phyloP scores from a whole-genome alignment of 2,113 vertebrate species.

The Notechis scutatus region DNA sequence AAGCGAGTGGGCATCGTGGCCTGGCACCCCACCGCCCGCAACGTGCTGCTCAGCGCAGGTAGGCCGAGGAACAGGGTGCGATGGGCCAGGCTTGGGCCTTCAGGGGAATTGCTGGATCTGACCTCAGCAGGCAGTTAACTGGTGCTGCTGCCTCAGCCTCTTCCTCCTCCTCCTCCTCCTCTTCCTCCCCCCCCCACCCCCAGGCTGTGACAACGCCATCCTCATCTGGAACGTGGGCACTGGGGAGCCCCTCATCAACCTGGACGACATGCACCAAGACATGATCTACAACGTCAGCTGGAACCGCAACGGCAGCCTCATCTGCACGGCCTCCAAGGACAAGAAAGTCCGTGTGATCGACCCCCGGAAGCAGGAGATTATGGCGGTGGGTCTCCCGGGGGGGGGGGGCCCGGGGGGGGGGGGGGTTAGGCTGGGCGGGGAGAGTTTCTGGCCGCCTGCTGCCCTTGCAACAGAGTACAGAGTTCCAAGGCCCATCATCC shows the following conservation, averaged over 20 bases:
- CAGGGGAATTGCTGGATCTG: background rate
- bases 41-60: conserved; percentile 95
- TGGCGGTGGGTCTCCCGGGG: conserved; percentile 74
- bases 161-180: background rate
- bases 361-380: conserved; percentile 82
- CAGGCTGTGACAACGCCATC: conserved; percentile 89
- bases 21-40: conserved; percentile 94
- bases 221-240: conserved; percentile 97
- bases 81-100: background rate
- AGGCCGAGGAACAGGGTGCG: background rate
- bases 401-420: fast-evolving
- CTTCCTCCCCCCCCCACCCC: too few relatives aligned
- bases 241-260: conserved; percentile 83
- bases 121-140: background rate
- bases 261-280: conserved; percentile 94
- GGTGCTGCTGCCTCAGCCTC: background rate
- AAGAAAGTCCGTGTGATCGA: conserved; percentile 91
- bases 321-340: conserved; percentile 96
- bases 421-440: too few relatives aligned
- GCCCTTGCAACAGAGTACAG: too few relatives aligned
- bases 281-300: conserved; percentile 91
- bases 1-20: conserved; percentile 93
- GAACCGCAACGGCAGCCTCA: conserved; percentile 92
- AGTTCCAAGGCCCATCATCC: background rate
- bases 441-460: background rate